These are phyloP conservation scores for Colletes gigas DNA, from an alignment of 1,140 invertebrate genomes.

Conservation along the genomic window DNA sequence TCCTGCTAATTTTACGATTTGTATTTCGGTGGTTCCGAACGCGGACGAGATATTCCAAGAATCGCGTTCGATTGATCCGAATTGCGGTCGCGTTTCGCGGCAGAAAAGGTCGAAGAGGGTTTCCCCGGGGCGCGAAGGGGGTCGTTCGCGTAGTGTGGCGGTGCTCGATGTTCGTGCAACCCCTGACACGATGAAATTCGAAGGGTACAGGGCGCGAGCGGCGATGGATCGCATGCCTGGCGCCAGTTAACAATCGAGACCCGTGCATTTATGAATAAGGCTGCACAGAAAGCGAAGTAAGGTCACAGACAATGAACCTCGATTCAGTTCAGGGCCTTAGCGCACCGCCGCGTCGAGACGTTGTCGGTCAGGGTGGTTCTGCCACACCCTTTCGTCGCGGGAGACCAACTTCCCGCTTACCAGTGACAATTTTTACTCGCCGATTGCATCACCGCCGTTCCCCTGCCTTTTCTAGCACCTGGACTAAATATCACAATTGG, in stretches of 20 bases:
- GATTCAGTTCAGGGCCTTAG: constrained; percentile 66
- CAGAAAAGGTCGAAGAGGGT: neutral
- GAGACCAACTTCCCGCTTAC: neutral
- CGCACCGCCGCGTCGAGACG: constrained; percentile 12
- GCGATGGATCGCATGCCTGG: constrained; percentile 56
- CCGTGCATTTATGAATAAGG: constrained; percentile 64
- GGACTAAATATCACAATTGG: no score
- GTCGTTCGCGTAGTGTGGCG: neutral
- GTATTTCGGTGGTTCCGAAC: no score
- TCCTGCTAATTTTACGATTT: no score
- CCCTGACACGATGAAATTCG: neutral
- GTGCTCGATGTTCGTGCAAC: neutral
- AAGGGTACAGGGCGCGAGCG: constrained; percentile 9
- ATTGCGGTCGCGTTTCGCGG: neutral
- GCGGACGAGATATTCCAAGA: neutral
- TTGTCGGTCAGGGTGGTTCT: constrained; percentile 41
- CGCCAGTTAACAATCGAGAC: constrained; percentile 65
- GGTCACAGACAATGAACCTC: constrained; percentile 70
- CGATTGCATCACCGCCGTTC: neutral
- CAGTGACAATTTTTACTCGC: neutral
- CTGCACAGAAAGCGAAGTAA: constrained; percentile 52
- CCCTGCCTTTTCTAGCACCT: no score
- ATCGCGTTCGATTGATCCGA: neutral
- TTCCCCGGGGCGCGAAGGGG: neutral
- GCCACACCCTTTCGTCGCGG: neutral